Conservation (phyloP, 2,113 vertebrate genomes). For the Notechis scutatus region DNA sequence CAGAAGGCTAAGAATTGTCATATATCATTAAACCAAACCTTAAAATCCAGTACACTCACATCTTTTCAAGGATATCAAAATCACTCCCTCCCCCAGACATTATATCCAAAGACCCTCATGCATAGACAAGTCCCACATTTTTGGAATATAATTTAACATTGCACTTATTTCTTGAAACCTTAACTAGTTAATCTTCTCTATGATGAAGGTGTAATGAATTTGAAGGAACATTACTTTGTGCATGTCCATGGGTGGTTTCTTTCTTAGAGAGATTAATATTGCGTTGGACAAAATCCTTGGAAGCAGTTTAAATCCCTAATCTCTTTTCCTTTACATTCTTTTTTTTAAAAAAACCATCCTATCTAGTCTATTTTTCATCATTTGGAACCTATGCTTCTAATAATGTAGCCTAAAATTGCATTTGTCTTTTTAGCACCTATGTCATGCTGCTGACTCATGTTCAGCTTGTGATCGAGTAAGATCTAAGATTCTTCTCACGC, state of each 20-base stretch:
- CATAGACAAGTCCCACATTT: not conserved
- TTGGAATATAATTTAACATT: not conserved
- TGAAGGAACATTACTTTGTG: not conserved
- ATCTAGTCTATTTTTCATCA: not conserved
- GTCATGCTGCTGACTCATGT: not conserved
- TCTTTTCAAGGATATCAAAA: not conserved
- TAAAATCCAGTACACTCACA: not conserved
- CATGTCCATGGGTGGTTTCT: not conserved
- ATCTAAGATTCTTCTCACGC: not conserved
- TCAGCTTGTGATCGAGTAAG: not conserved
- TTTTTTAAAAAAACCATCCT: not conserved
- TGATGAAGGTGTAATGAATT: not conserved
- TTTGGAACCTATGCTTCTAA: not conserved
- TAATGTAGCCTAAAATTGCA: not conserved
- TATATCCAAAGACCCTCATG: not conserved
- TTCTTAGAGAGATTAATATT: not conserved
- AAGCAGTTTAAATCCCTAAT: not conserved
- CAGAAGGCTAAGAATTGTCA: not conserved
- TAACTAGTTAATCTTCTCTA: not conserved
- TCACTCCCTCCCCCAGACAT: not conserved
- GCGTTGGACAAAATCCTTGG: not conserved
- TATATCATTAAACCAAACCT: not conserved
- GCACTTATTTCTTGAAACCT: not conserved
- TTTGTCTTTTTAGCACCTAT: not conserved
- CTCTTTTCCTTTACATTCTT: not conserved